These are phyloP conservation scores for Drosophila navojoa DNA, from an alignment of 1,140 invertebrate species.

Conservation along the genomic window DNA sequence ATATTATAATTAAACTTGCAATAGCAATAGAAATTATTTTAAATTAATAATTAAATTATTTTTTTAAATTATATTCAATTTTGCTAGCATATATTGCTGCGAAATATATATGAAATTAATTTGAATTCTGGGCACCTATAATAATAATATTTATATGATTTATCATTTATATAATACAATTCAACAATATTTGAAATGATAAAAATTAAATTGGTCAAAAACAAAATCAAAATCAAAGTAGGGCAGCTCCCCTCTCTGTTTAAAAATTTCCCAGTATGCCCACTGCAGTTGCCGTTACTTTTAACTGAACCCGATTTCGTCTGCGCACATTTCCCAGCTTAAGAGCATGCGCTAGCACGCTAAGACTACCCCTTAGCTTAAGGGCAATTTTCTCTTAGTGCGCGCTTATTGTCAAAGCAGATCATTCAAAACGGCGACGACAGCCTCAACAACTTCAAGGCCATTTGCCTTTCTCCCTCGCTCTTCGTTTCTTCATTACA, in stretches of 20 bases:
- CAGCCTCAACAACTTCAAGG: slow-evolving; percentile 63
- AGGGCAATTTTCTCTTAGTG: slow-evolving; percentile 38
- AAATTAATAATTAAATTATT: not conserved
- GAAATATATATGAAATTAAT: no score
- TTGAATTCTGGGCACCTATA: no score
- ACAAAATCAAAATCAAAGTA: no score
- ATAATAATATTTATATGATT: not conserved
- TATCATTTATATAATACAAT: not conserved
- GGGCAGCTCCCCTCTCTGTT: no score
- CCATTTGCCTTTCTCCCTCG: slow-evolving; percentile 19
- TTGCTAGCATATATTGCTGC: no score
- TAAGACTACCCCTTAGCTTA: not conserved
- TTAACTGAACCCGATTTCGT: no score
- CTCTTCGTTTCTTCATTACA: not conserved
- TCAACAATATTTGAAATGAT: not conserved
- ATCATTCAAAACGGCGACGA: slow-evolving; percentile 8
- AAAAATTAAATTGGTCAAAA: no score
- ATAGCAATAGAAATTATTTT: not conserved
- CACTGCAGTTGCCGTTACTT: no score
- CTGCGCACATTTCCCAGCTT: slow-evolving; percentile 4
- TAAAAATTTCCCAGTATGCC: not conserved
- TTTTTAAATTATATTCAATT: not conserved
- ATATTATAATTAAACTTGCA: not conserved
- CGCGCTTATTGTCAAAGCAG: not conserved
- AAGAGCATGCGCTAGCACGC: not conserved